These are phyloP conservation scores for Drosophila asahinai DNA, from an alignment of 1,140 invertebrate species.

Conservation along the genomic window DNA sequence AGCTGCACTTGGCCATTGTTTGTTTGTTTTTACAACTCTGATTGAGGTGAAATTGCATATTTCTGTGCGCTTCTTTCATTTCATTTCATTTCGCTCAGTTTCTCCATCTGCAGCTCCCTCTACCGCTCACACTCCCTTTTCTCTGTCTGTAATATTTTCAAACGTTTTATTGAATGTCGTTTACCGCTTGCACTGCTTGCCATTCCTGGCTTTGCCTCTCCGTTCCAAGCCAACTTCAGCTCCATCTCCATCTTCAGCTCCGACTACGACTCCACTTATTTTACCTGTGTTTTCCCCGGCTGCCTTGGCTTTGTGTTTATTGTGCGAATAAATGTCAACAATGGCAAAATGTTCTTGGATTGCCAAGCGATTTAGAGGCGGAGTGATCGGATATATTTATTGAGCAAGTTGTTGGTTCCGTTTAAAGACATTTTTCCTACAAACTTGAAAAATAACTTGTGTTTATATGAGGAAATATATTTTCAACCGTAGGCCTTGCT, in stretches of 20 bases:
- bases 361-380: slow-evolving; percentile 32
- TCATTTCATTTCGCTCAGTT: slow-evolving; percentile 61
- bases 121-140: background rate
- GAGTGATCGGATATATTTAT: slow-evolving; percentile 18
- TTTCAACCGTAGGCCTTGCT: background rate
- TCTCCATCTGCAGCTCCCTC: slow-evolving; percentile 12
- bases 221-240: slow-evolving; percentile 18
- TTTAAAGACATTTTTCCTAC: background rate
- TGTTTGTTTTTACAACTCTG: slow-evolving; percentile 83
- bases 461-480: too few relatives aligned
- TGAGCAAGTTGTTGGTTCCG: background rate
- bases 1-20: slow-evolving; percentile 66
- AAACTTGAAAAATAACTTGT: too few relatives aligned
- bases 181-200: slow-evolving; percentile 36
- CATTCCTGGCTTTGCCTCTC: slow-evolving; percentile 19
- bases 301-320: slow-evolving; percentile 58
- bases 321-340: slow-evolving; percentile 68
- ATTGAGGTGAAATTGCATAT: slow-evolving; percentile 83
- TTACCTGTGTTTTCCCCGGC: slow-evolving; percentile 24
- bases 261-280: slow-evolving; percentile 25
- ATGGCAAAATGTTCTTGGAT: slow-evolving; percentile 34
- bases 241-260: slow-evolving; percentile 6
- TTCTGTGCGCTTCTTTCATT: slow-evolving; percentile 78
- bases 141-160: slow-evolving; percentile 60
- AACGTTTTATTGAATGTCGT: slow-evolving; percentile 81